Conservation (phyloP, 2,888 invertebrate species). For the Lasioglossum pauxillum region DNA sequence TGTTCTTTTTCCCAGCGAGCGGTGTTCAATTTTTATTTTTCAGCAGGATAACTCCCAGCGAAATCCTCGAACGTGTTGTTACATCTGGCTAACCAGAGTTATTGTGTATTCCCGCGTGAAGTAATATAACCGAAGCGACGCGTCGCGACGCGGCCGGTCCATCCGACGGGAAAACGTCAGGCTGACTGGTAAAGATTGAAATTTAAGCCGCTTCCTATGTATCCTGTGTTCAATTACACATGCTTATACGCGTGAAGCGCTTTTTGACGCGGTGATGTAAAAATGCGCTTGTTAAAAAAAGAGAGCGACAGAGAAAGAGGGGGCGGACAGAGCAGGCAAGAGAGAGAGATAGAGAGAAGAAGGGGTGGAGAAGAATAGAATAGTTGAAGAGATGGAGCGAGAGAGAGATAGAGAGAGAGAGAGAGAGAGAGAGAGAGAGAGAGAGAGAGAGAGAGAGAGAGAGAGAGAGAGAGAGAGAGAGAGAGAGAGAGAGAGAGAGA, state of each 20-base stretch:
- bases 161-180: conserved; percentile 23
- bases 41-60: background rate
- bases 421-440: background rate
- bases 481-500: background rate
- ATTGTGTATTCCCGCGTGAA: conserved; percentile 38
- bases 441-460: background rate
- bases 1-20: background rate
- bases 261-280: conserved; percentile 58
- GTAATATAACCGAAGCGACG: conserved; percentile 19
- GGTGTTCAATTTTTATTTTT: conserved; percentile 10
- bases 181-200: conserved; percentile 52
- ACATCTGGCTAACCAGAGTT: conserved; percentile 32
- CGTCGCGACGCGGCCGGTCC: background rate
- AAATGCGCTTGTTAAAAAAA: conserved; percentile 49
- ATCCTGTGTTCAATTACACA: conserved; percentile 63
- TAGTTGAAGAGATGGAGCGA: background rate
- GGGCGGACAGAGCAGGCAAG: background rate
- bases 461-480: background rate
- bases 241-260: conserved; percentile 61
- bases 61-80: conserved; percentile 44
- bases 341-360: background rate
- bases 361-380: background rate
- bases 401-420: conserved; percentile 1
- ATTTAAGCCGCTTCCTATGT: conserved; percentile 54
- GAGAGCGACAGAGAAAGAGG: background rate